A percentile compares a stretch with the other conserved stretches of the same genome.
Evolutionary conservation across 2,797 vertebrate genomes (phyloP).

Genomic region (Sebastes taczanowskii): DNA sequence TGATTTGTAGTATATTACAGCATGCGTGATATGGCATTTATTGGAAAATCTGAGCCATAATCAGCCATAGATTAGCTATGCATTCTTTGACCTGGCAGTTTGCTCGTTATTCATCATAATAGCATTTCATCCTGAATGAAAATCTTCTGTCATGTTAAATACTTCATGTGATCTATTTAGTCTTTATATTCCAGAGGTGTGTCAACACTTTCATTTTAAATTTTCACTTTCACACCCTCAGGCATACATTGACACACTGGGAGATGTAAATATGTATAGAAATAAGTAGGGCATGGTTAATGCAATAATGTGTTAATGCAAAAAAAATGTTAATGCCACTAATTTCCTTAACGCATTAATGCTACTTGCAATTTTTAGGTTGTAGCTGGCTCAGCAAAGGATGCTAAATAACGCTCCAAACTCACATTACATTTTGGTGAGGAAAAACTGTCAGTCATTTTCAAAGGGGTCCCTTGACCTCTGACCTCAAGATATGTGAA

Average conservation of each 20-base stretch:
- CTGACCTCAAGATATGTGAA: too few species aligned
- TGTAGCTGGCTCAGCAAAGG: too few species aligned
- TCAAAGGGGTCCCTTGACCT: too few species aligned
- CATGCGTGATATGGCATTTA: constrained; percentile 24
- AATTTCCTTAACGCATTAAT: too few species aligned
- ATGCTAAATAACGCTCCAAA: too few species aligned
- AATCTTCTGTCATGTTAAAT: background rate
- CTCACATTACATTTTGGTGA: too few species aligned
- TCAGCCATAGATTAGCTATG: background rate
- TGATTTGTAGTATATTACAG: constrained; percentile 24
- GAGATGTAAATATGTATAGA: background rate
- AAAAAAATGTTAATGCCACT: too few species aligned
- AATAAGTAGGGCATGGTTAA: background rate
- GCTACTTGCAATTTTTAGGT: too few species aligned
- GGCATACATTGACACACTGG: background rate
- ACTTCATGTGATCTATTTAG: background rate
- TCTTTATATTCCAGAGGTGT: background rate
- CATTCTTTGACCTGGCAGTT: background rate
- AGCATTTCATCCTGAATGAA: background rate
- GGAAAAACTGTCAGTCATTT: too few species aligned
- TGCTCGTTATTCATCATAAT: background rate
- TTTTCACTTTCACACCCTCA: background rate
- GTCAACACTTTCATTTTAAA: background rate
- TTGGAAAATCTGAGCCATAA: background rate
- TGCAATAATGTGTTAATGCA: too few species aligned